These are phyloP conservation scores for Lordiphosa collinella DNA, from an alignment of 1,140 invertebrate genomes.

Conservation along the genomic window DNA sequence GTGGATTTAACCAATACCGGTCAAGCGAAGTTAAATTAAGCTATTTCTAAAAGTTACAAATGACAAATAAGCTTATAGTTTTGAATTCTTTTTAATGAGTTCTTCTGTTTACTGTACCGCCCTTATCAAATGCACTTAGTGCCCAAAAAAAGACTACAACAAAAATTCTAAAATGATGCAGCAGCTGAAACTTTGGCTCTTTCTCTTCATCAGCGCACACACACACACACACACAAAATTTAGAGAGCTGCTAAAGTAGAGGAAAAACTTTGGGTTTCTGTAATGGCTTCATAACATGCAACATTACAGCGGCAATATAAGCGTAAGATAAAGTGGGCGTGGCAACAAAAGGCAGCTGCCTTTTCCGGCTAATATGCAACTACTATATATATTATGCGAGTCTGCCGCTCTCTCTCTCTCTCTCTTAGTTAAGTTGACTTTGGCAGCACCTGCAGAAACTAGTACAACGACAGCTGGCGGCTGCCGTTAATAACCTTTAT, in stretches of 20 bases:
- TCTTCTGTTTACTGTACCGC: background rate
- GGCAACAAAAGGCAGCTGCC: constrained; percentile 26
- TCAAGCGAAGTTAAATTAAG: too few species aligned
- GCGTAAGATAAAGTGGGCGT: constrained; percentile 33
- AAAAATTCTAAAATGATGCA: too few species aligned
- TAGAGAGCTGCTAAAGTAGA: too few species aligned
- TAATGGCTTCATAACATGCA: constrained; percentile 77
- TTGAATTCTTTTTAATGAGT: too few species aligned
- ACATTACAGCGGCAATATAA: constrained; percentile 63
- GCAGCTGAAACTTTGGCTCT: too few species aligned
- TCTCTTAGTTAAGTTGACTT: constrained; percentile 43
- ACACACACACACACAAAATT: too few species aligned
- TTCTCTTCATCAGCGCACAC: too few species aligned
- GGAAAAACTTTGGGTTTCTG: background rate
- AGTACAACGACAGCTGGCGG: constrained; percentile 20
- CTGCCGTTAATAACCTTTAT: constrained; percentile 75
- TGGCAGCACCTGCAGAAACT: constrained; percentile 54
- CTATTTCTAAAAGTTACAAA: too few species aligned
- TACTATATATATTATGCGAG: constrained; percentile 59
- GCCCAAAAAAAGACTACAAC: too few species aligned
- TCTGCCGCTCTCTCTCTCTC: constrained; percentile 13
- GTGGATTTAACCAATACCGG: too few species aligned
- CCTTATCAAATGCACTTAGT: background rate
- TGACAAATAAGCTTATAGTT: too few species aligned
- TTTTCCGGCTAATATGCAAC: constrained; percentile 65